Base-by-base conservation (phyloP, 2,113 vertebrate species). In the Paedocypris sp. region DNA sequence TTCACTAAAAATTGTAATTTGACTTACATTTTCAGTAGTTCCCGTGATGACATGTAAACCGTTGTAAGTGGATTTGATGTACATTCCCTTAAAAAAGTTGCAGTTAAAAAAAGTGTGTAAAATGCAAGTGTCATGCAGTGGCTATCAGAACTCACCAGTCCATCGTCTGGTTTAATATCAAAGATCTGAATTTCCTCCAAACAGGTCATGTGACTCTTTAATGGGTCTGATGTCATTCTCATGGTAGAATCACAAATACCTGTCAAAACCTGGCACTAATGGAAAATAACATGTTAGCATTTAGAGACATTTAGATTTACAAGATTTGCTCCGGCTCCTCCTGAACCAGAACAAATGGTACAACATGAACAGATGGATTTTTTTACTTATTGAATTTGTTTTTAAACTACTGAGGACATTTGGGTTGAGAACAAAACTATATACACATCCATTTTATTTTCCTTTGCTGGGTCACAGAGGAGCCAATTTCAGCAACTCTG, bases 31-130 rank as follows among this genome's bases (percentile, higher is more conserved):
- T 82, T 98, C 93, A 2, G 91, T 98, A 20, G 94, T 98, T 56
- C 94, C 95, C 1, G 95, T 98, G 77, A 98, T 91, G 70, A 98
- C 82, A 22, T 98, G 95, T 10, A 94, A 80, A 8, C 95, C 95
- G 26, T 98, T 92, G 16, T 98, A 97, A 7, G 94, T 98, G 49
- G 95, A 98, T 64, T 95, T 97, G 75, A 98, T 98, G 78, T 97
- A 98, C 86, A 98, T 93, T 43, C 94, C 94, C 95, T 98, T 15
- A 11, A 6, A 74, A 46, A 29, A 36, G 15, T n/a, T n/a, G n/a
- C n/a, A n/a, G n/a, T n/a, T n/a, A 35, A 45, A 38, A 16, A 3
- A 53, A 18, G 29, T 12, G 18, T 42, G 13, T 15, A 28, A 41
- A 13, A 56, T n/a, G 35, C 4, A 28, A 6, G 26, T 10, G 11